phyloP scores from a whole-genome alignment of 2,797 vertebrate species.

The Hybognathus amarus region DNA sequence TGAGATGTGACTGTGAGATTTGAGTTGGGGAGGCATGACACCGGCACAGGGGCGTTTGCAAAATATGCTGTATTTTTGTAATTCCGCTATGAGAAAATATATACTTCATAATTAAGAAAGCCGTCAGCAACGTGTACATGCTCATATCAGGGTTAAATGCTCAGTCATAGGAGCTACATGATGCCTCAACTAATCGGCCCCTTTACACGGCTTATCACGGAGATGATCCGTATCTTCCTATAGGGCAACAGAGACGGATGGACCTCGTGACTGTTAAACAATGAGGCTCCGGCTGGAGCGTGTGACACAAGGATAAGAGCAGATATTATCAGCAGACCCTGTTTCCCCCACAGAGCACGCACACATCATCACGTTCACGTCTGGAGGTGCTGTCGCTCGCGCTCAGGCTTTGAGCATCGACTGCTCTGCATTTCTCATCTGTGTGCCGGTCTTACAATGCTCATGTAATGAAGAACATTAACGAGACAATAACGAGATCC shows the following conservation, averaged over 20 bases:
- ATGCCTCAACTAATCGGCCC: not conserved
- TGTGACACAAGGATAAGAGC: slow-evolving; percentile 75
- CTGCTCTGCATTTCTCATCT: slow-evolving; percentile 3
- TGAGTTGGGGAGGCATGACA: not conserved
- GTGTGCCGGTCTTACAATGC: not conserved
- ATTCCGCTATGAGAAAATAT: not conserved
- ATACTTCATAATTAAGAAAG: not conserved
- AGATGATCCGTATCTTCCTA: slow-evolving; percentile 34
- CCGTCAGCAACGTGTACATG: not conserved
- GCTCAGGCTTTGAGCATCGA: not conserved
- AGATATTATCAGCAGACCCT: slow-evolving; percentile 70
- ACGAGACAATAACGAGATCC: not conserved
- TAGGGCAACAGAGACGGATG: slow-evolving; percentile 73
- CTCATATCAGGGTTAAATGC: not conserved
- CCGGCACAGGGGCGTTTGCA: not conserved
- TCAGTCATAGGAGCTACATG: not conserved
- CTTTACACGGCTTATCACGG: not conserved
- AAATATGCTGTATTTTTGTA: not conserved
- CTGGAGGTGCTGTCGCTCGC: not conserved
- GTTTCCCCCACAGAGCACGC: slow-evolving; percentile 56
- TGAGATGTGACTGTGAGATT: not conserved
- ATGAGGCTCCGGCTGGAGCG: slow-evolving; percentile 72
- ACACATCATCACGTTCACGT: not conserved
- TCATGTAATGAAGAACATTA: not conserved
- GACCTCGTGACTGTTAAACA: slow-evolving; percentile 68